Base-by-base conservation (phyloP, 2,113 vertebrate species). In the Epinephelus lanceolatus region DNA sequence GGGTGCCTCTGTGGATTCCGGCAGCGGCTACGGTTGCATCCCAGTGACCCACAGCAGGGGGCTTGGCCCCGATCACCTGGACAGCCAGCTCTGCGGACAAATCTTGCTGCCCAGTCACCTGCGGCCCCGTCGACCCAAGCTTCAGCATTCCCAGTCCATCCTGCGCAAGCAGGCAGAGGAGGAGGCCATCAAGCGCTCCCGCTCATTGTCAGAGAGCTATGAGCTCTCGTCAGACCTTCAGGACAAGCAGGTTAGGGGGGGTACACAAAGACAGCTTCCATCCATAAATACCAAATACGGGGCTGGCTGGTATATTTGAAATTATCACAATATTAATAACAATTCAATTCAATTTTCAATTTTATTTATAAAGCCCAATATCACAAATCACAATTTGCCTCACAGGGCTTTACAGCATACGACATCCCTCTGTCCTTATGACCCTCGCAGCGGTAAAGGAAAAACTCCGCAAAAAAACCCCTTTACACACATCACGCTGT, bases 141-240 rank as follows among this genome's bases (percentile, higher is more conserved):
- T 99, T 56, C 98, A 99, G 91, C 98, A 98, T 89, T 98, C 98
- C 0, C 95, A 98, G 52, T 99, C 98, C 80, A 97, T 99, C 88
- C 95, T 99, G 73, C 96, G 98, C 73, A 99, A 99, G 90, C 98
- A 99, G 92, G 98, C 98, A 0, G 98, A 99, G 94, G 97, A 99
- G 61, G 98, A 99, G 76, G 98, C 98, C 76, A 98, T 99, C 94
- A 99, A 99, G 91, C 96, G 98, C 83, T 99, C 98, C 0, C 93
- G 97, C 73, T 99, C 97, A 0, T 96, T 99, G 75, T 98, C 98
- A 0, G 98, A 99, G 95, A 98, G 97, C 97, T 99, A 99, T 97
- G 98, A 99, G 95, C 97, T 99, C 93, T 99, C 98, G 71, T 96
- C 98, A 3, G 98, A 99, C 92, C 96, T 99, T 21, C 98, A 99